phyloP scores from a whole-genome alignment of 2,113 vertebrate species.

The Guaruba guarouba region DNA sequence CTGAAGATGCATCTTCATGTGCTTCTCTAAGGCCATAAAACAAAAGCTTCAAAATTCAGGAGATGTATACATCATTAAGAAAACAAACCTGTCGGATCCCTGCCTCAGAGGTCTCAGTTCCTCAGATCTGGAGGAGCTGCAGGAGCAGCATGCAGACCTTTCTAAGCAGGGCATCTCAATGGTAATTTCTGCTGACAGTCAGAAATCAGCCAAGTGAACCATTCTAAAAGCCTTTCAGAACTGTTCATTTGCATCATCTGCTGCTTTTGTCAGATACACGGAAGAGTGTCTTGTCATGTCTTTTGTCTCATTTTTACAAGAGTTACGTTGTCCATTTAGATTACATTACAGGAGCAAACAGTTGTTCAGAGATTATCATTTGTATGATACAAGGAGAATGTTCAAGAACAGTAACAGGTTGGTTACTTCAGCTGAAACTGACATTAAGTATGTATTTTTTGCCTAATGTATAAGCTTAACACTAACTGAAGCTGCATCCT shows the following conservation, averaged over 20 bases:
- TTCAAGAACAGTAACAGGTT: not conserved
- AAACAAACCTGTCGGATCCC: not conserved
- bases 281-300: not conserved
- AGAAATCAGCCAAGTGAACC: conserved; percentile 29
- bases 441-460: too few relatives aligned
- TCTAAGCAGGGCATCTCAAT: not conserved
- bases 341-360: not conserved
- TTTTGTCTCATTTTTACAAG: not conserved
- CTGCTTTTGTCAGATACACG: not conserved
- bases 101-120: not conserved
- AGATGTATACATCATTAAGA: not conserved
- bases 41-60: not conserved
- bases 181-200: conserved; percentile 44
- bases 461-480: not conserved
- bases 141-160: not conserved
- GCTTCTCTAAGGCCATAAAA: not conserved
- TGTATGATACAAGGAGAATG: not conserved
- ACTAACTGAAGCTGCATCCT: not conserved
- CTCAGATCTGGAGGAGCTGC: not conserved
- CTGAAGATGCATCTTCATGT: not conserved
- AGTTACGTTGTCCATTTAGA: not conserved
- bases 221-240: conserved; percentile 33
- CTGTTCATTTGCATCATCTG: conserved; percentile 6
- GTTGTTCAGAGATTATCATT: not conserved
- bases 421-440: not conserved